A percentile compares a stretch with the other conserved stretches of the same genome.
These are phyloP conservation scores for Psittacula derbiana DNA, from an alignment of 2,797 vertebrate species.

Conservation along the genomic window DNA sequence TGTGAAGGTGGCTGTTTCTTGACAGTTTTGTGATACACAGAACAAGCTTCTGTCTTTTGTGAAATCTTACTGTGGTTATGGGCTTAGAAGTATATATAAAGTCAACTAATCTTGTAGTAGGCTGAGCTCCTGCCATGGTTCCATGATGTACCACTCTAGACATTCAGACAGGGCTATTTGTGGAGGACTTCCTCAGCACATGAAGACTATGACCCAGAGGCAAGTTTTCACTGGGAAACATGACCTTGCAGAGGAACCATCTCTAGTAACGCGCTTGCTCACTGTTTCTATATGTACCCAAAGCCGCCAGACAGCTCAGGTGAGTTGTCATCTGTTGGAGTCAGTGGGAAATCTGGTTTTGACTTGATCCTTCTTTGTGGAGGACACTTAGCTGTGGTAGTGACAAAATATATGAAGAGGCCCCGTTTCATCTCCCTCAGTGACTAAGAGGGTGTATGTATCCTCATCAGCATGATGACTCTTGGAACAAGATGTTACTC, in stretches of 20 bases:
- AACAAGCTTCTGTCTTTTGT: not conserved
- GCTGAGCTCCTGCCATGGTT: not conserved
- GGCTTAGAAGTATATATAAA: not conserved
- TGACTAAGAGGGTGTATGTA: not conserved
- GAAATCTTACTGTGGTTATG: not conserved
- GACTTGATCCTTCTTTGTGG: no score
- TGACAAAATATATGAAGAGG: fast-evolving
- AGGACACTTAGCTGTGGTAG: not conserved
- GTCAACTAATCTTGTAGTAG: not conserved
- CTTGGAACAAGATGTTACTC: not conserved
- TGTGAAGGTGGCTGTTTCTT: not conserved
- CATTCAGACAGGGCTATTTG: fast-evolving
- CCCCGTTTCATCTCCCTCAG: not conserved
- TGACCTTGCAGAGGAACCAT: not conserved
- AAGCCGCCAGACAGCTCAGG: not conserved
- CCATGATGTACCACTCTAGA: not conserved
- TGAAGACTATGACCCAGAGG: not conserved
- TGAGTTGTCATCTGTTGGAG: not conserved
- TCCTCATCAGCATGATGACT: fast-evolving
- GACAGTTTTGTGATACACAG: not conserved
- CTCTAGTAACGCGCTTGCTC: fast-evolving
- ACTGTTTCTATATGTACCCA: fast-evolving
- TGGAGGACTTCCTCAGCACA: not conserved
- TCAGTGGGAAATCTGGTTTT: not conserved
- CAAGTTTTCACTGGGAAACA: fast-evolving